A percentile compares a stretch with the other conserved stretches of the same genome.
phyloP scores from a whole-genome alignment of 2,797 vertebrate genomes.

The Sebastes hubbsi region DNA sequence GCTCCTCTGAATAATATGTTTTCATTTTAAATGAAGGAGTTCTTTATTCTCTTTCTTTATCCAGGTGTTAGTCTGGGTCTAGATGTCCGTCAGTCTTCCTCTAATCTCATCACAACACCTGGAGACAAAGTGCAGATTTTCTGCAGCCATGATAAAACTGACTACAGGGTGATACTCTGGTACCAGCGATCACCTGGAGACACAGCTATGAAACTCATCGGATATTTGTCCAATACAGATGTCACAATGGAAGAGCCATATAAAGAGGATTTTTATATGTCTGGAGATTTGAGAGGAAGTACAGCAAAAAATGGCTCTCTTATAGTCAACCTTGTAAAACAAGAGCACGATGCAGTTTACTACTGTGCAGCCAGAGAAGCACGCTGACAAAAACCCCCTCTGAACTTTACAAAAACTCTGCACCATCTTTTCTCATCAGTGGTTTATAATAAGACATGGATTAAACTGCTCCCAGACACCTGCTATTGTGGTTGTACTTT shows the following conservation, averaged over 20 bases:
- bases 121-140: too few species aligned
- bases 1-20: background rate
- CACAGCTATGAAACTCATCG: background rate
- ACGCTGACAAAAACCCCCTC: background rate
- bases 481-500: background rate
- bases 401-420: constrained; percentile 16
- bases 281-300: background rate
- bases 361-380: constrained; percentile 32
- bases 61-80: too few species aligned
- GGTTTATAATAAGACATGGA: background rate
- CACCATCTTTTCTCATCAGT: background rate
- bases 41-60: background rate
- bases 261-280: background rate
- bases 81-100: too few species aligned
- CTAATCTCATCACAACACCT: too few species aligned
- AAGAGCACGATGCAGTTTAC: constrained; percentile 11
- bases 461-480: background rate
- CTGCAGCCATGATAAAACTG: too few species aligned
- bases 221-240: background rate
- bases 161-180: too few species aligned
- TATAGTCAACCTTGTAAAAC: background rate
- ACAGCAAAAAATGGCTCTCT: constrained; percentile 8
- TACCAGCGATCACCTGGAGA: too few species aligned
- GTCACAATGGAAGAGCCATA: background rate
- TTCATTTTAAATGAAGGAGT: background rate